Conservation (phyloP, 2,797 vertebrate genomes). For the Micropoecilia bifurca region DNA sequence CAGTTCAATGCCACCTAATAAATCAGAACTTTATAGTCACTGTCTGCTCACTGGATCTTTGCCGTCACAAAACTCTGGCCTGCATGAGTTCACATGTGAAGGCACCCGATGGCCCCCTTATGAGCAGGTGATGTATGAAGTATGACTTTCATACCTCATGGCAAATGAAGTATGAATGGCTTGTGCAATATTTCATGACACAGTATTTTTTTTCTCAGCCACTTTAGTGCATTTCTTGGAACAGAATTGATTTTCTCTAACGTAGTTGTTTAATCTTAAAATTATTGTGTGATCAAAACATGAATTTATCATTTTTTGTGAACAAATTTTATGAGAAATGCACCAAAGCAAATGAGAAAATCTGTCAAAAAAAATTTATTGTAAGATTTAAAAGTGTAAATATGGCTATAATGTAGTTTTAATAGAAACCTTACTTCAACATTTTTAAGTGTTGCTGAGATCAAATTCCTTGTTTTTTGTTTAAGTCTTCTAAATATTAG, state of each 20-base stretch:
- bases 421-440: neutral
- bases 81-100: neutral
- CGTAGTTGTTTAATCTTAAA: too few relatives aligned
- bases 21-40: too few relatives aligned
- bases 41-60: neutral
- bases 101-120: neutral
- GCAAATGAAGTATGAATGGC: too few relatives aligned
- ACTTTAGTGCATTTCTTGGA: too few relatives aligned
- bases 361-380: neutral
- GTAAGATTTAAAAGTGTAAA: neutral
- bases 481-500: neutral
- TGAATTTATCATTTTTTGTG: too few relatives aligned
- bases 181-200: too few relatives aligned
- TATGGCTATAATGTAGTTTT: neutral
- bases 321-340: too few relatives aligned
- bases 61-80: neutral
- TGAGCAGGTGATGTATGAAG: neutral
- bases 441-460: neutral
- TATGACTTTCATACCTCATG: neutral
- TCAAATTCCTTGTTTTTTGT: neutral
- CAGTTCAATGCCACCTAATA: too few relatives aligned
- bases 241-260: too few relatives aligned
- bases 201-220: too few relatives aligned
- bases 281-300: too few relatives aligned
- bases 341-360: too few relatives aligned